Evolutionary conservation across 1,140 invertebrate genomes (phyloP).

Genomic region (Venustaconcha ellipsiformis): DNA sequence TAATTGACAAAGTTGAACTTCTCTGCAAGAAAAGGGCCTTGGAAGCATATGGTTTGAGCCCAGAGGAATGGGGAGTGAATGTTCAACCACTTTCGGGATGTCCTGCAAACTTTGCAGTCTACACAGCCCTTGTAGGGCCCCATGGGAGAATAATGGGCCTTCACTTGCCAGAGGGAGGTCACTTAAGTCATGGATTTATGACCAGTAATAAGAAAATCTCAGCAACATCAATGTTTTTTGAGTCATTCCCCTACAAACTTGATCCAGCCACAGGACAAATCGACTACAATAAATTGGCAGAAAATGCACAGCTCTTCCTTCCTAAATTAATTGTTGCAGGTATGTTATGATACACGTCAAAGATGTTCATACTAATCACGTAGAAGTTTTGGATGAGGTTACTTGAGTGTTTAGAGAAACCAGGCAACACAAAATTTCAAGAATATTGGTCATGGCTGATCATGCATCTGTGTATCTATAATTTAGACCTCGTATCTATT

Average conservation of each 20-base stretch:
- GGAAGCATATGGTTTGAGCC: conserved; percentile 85
- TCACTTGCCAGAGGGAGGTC: conserved; percentile 96
- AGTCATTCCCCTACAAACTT: conserved; percentile 98
- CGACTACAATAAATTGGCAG: conserved; percentile 90
- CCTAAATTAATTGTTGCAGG: conserved; percentile 94
- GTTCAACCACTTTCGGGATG: conserved; percentile 98
- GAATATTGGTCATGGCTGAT: no score
- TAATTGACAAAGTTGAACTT: conserved; percentile 93
- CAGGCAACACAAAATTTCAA: no score
- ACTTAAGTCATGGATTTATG: conserved; percentile 93
- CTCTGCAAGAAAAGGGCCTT: conserved; percentile 90
- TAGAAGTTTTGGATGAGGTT: no score
- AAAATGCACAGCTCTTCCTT: conserved; percentile 88
- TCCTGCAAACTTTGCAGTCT: conserved; percentile 95
- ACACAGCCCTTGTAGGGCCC: conserved; percentile 78
- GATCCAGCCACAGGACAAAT: conserved; percentile 89
- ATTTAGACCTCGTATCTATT: no score
- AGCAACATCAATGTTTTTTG: conserved; percentile 97
- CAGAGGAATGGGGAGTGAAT: conserved; percentile 96
- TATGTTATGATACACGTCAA: conserved; percentile 32
- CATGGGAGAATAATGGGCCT: conserved; percentile 98
- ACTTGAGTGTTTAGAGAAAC: no score
- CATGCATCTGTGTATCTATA: no score
- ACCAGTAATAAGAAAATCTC: conserved; percentile 94
- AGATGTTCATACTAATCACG: no score